Conservation (phyloP, 2,113 vertebrate species). For the Oceanites oceanicus region DNA sequence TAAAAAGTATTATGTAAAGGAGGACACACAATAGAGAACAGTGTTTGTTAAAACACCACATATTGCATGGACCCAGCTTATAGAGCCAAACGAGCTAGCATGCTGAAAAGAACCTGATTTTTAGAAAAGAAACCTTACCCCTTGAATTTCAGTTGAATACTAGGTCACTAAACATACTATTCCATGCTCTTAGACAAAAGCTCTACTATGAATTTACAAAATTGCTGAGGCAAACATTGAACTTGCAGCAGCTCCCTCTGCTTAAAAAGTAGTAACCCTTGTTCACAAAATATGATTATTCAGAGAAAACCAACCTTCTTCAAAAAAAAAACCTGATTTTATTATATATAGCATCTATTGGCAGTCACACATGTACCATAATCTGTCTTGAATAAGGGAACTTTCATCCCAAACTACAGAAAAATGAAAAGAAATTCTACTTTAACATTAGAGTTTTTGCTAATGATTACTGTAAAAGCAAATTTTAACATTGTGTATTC, state of each 20-base stretch:
- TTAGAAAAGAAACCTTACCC: neutral
- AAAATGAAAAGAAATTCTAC: neutral
- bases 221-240: neutral
- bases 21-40: neutral
- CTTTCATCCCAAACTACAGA: neutral
- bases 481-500: neutral
- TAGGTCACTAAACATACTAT: neutral
- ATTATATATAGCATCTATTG: neutral
- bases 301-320: neutral
- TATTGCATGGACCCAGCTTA: neutral
- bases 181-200: neutral
- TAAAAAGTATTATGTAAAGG: neutral
- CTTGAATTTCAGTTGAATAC: neutral
- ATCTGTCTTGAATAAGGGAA: neutral
- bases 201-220: neutral
- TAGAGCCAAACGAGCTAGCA: neutral
- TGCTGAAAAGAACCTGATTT: neutral
- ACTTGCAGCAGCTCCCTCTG: neutral
- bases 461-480: neutral
- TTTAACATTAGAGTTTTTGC: neutral
- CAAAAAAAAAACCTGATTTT: neutral
- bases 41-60: neutral
- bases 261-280: neutral
- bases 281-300: neutral
- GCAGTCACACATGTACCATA: neutral